phyloP scores from a whole-genome alignment of 2,113 vertebrate genomes.

The Crotalus horridus region DNA sequence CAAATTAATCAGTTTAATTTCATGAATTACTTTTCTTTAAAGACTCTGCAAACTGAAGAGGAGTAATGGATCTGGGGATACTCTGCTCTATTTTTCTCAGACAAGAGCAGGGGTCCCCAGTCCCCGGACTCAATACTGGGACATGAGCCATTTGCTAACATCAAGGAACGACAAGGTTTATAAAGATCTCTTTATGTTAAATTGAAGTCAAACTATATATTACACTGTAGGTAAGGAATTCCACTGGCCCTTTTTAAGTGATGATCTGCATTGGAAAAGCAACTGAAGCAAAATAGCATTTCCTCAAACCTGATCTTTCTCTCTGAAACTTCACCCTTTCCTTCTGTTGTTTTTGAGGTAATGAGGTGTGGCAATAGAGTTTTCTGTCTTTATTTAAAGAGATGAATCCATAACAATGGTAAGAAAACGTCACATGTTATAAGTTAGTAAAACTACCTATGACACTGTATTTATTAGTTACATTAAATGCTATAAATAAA shows the following conservation, averaged over 20 bases:
- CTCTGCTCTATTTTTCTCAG: background rate
- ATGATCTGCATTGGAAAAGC: background rate
- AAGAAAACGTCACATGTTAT: background rate
- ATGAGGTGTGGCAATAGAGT: too few relatives aligned
- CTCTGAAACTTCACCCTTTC: too few relatives aligned
- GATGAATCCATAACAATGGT: background rate
- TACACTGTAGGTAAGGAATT: background rate
- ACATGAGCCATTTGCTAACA: too few relatives aligned
- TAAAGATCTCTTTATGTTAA: background rate
- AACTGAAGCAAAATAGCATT: background rate
- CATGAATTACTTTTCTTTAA: background rate
- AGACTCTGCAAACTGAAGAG: background rate
- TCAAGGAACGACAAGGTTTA: background rate
- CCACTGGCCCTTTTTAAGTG: background rate
- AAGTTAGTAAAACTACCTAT: background rate
- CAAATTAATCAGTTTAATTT: background rate
- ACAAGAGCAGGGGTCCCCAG: too few relatives aligned
- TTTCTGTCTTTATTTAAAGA: background rate
- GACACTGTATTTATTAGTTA: slow-evolving; percentile 42
- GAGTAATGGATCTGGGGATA: background rate
- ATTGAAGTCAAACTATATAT: background rate
- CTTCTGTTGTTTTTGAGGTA: background rate
- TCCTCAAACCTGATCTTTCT: background rate
- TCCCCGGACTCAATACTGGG: too few relatives aligned
- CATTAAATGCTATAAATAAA: slow-evolving; percentile 30